Evolutionary conservation across 2,888 invertebrate genomes (phyloP).

Genomic region (Noctua fimbriata): DNA sequence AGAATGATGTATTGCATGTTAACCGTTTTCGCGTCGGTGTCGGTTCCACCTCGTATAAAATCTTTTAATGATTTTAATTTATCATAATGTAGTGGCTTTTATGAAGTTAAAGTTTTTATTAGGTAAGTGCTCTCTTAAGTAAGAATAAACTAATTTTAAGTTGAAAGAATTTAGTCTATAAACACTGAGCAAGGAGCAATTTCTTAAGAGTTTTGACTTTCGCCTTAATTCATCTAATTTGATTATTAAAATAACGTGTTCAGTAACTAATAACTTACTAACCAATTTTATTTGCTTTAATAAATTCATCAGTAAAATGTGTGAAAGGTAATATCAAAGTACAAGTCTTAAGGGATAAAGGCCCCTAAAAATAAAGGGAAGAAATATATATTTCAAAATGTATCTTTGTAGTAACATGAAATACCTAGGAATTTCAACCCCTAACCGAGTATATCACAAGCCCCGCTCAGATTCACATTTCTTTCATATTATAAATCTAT

Average conservation of each 20-base stretch:
- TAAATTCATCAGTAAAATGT: too few species aligned
- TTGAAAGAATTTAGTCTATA: not conserved
- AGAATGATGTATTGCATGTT: too few species aligned
- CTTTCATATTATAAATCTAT: constrained; percentile 63
- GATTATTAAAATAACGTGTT: not conserved
- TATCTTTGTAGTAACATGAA: constrained; percentile 8
- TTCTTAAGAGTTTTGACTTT: too few species aligned
- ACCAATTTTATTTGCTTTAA: not conserved
- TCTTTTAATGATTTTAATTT: constrained; percentile 41
- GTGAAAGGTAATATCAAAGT: too few species aligned
- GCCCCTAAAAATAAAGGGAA: not conserved
- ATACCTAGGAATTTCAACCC: constrained; percentile 18
- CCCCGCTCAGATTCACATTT: constrained; percentile 42
- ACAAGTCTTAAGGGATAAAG: not conserved
- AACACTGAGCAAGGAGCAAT: not conserved
- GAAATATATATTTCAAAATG: not conserved
- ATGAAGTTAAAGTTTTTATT: constrained; percentile 4
- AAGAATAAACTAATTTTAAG: not conserved
- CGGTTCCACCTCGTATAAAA: constrained; percentile 4
- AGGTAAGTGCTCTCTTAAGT: constrained; percentile 8
- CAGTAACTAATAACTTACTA: not conserved
- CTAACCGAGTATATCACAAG: constrained; percentile 1
- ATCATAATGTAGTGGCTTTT: constrained; percentile 49
- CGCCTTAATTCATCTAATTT: not conserved
- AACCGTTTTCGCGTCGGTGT: too few species aligned